phyloP scores from a whole-genome alignment of 2,888 invertebrate species.

The Caenorhabditis afra region DNA sequence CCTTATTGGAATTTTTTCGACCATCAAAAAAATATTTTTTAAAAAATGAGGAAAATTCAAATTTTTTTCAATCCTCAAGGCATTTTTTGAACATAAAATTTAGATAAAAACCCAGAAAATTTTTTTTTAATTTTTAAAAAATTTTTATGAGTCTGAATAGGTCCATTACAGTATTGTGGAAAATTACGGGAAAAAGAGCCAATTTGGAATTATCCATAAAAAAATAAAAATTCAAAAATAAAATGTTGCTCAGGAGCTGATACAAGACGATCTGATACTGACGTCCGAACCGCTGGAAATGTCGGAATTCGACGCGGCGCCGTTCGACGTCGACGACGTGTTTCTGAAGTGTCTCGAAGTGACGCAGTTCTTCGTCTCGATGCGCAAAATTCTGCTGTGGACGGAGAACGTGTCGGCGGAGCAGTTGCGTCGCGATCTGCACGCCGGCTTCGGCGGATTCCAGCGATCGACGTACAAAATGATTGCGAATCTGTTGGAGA shows the following conservation, averaged over 20 bases:
- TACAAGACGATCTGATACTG: conserved; percentile 31
- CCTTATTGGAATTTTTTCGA: neutral
- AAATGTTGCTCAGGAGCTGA: conserved; percentile 21
- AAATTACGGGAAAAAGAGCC: too few species aligned
- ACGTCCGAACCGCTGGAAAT: neutral
- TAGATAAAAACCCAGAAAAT: neutral
- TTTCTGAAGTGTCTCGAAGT: conserved; percentile 47
- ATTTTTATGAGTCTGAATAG: neutral
- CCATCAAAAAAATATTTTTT: neutral
- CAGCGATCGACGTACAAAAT: conserved; percentile 35
- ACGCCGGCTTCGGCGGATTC: conserved; percentile 31
- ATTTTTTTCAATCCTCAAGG: conserved; percentile 4
- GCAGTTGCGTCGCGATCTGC: conserved; percentile 19
- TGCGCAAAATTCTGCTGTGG: conserved; percentile 46
- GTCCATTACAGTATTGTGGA: too few species aligned
- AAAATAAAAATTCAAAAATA: conserved; percentile 4
- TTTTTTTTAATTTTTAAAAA: too few species aligned
- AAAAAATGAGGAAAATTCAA: neutral
- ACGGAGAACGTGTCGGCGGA: conserved; percentile 34
- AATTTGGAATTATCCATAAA: too few species aligned
- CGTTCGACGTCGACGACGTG: conserved; percentile 20
- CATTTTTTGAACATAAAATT: neutral
- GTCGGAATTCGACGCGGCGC: neutral
- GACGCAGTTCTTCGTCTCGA: conserved; percentile 49
- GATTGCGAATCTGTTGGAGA: conserved; percentile 35